phyloP scores from a whole-genome alignment of 2,797 vertebrate species.

The Emydoidea blandingii region DNA sequence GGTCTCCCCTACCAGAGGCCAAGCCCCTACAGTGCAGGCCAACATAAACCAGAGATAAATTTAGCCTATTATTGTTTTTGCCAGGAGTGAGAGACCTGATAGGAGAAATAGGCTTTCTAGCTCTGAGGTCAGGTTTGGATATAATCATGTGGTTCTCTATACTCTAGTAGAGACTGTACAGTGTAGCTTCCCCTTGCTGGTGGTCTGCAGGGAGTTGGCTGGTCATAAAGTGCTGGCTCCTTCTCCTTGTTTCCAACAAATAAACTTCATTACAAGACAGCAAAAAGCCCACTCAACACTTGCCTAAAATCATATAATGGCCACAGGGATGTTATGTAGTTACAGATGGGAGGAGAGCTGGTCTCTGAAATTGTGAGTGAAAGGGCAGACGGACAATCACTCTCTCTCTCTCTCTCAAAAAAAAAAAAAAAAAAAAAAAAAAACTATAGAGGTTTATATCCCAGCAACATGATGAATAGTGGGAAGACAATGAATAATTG shows the following conservation, averaged over 20 bases:
- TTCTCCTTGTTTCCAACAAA: neutral
- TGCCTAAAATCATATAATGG: neutral
- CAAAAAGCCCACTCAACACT: neutral
- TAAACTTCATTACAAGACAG: neutral
- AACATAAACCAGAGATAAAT: neutral
- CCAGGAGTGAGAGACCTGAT: neutral
- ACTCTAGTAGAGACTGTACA: neutral
- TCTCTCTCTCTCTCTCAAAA: neutral
- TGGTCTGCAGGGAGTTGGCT: neutral
- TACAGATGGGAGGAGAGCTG: neutral
- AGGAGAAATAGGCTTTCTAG: neutral
- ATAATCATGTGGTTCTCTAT: neutral
- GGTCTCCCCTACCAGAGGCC: neutral
- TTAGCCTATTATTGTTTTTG: neutral
- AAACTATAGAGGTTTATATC: constrained; percentile 65
- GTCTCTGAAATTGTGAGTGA: neutral
- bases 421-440: neutral
- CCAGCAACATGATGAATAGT: constrained; percentile 59
- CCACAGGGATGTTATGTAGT: neutral
- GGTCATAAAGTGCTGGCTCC: neutral
- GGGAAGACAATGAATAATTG: constrained; percentile 77
- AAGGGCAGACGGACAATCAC: neutral
- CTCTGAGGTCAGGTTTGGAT: neutral
- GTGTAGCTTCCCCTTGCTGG: neutral
- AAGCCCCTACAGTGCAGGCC: rapidly evolving